Evolutionary conservation across 2,888 invertebrate species (phyloP).

Genomic region (Spisula subtruncata): DNA sequence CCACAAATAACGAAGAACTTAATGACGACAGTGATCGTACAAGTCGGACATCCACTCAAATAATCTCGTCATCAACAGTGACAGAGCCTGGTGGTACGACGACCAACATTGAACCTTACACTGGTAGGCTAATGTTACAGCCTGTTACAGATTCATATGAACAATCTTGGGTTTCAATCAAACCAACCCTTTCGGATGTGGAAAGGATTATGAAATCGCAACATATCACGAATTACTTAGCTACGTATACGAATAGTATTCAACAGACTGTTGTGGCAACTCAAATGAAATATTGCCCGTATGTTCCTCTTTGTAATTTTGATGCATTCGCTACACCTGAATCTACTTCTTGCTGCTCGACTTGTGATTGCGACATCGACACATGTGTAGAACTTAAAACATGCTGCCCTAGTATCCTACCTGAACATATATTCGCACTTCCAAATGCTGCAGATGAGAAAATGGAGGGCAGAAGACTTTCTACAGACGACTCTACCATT

Average conservation of each 20-base stretch:
- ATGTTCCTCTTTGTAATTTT: constrained; percentile 24
- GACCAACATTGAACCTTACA: too few relatives aligned
- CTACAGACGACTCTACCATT: too few relatives aligned
- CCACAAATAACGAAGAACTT: too few relatives aligned
- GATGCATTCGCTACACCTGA: not conserved
- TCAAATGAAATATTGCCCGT: constrained; percentile 24
- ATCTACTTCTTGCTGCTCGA: not conserved
- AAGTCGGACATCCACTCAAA: too few relatives aligned
- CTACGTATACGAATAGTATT: constrained; percentile 12
- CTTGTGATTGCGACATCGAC: constrained; percentile 16
- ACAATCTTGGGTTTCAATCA: too few relatives aligned
- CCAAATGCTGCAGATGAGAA: not conserved
- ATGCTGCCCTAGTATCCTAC: constrained; percentile 31
- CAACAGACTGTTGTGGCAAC: not conserved
- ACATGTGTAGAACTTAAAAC: not conserved
- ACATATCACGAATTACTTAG: not conserved
- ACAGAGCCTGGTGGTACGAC: too few relatives aligned
- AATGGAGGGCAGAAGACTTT: too few relatives aligned
- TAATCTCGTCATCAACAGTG: too few relatives aligned
- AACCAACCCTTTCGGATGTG: too few relatives aligned
- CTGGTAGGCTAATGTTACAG: too few relatives aligned
- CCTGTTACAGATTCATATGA: too few relatives aligned
- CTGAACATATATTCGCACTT: not conserved
- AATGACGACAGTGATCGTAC: too few relatives aligned
- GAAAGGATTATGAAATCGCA: not conserved